These are phyloP conservation scores for Xestoiulus laeticollis DNA, from an alignment of 2,888 invertebrate species.

Conservation along the genomic window DNA sequence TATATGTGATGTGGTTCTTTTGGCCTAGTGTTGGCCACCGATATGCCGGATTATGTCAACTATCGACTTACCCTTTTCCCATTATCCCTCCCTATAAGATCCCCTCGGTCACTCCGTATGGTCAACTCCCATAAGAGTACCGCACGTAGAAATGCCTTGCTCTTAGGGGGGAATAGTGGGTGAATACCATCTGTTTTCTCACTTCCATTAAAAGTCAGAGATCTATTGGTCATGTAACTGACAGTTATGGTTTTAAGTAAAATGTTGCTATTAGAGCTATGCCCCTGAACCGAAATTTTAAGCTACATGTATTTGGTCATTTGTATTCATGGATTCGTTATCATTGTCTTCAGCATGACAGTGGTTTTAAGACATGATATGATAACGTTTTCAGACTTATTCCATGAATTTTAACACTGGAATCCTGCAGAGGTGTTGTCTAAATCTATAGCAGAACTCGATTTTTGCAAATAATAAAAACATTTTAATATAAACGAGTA, in stretches of 20 bases:
- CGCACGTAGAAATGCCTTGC: neutral
- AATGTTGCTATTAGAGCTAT: neutral
- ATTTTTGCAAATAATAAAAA: no score
- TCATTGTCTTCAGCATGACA: neutral
- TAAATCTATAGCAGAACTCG: no score
- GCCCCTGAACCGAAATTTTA: neutral
- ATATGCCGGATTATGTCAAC: conserved; percentile 32
- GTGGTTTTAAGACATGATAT: no score
- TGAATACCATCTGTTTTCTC: neutral
- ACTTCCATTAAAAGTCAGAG: neutral
- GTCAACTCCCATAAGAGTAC: neutral
- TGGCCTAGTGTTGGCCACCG: conserved; percentile 16
- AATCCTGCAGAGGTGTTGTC: no score
- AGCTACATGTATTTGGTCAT: neutral
- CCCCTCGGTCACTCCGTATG: neutral
- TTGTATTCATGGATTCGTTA: neutral
- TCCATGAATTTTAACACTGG: no score
- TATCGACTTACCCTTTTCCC: neutral
- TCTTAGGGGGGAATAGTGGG: neutral
- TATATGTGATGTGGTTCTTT: neutral
- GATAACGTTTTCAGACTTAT: no score
- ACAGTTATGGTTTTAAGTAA: neutral
- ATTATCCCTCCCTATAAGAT: neutral
- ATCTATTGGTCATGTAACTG: neutral
- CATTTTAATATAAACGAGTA: no score